These are phyloP conservation scores for Antigone vipio DNA, from an alignment of 2,113 vertebrate species.

Conservation along the genomic window DNA sequence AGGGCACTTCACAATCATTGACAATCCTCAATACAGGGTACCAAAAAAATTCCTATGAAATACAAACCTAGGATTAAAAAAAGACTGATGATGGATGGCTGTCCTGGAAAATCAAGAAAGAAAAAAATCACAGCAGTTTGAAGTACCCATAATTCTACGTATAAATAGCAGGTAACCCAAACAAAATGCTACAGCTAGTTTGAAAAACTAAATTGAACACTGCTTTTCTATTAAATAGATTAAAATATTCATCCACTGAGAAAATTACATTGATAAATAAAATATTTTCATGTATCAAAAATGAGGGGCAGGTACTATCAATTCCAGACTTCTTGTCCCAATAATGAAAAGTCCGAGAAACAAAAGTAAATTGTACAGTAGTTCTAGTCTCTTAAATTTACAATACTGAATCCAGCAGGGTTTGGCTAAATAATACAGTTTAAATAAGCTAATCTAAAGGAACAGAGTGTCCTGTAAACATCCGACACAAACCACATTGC, in stretches of 20 bases:
- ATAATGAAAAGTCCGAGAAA: conserved; percentile 6
- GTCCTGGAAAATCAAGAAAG: background rate
- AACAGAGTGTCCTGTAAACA: conserved; percentile 64
- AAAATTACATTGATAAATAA: conserved; percentile 46
- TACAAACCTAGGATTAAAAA: background rate
- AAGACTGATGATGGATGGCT: background rate
- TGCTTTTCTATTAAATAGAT: conserved; percentile 46
- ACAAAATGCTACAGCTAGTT: conserved; percentile 25
- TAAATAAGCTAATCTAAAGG: conserved; percentile 60
- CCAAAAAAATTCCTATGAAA: background rate
- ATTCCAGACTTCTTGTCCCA: conserved; percentile 7
- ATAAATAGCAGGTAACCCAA: conserved; percentile 34
- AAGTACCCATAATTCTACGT: conserved; percentile 26
- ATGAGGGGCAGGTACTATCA: background rate
- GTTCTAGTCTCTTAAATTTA: conserved; percentile 46
- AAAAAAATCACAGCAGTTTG: conserved; percentile 10
- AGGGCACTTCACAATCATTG: conserved; percentile 22
- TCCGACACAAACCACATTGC: conserved; percentile 27
- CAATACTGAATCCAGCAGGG: conserved; percentile 56
- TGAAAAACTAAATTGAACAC: conserved; percentile 7
- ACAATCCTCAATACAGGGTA: background rate
- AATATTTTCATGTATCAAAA: conserved; percentile 30
- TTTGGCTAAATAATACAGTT: conserved; percentile 53
- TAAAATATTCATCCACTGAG: conserved; percentile 32
- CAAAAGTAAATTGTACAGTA: background rate